Evolutionary conservation across 2,888 invertebrate genomes (phyloP), one percentile per base, ranked within the genome.

Genomic region (Erynnis tages): DNA sequence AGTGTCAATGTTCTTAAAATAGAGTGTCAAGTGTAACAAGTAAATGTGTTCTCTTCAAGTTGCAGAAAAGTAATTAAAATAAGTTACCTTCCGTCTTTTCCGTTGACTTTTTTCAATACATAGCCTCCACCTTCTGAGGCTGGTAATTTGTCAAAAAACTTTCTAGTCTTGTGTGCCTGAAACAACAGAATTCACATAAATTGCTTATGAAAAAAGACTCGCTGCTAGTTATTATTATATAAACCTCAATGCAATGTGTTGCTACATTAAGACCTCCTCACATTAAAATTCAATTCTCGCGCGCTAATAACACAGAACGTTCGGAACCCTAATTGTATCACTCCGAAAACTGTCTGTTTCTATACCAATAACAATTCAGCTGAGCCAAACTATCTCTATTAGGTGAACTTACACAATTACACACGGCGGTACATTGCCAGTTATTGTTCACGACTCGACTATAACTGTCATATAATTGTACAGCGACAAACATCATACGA

Each of bases 121-220:
- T 97, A 98, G 69, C 95, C 94, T 70, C 97, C 97, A 81, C 98
- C 98, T 72, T 94, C 92, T 29, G 96, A 95, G 65, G 85, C 83
- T 46, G 90, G 89, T 76, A 96, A 91, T 91, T 97, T 97, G 84
- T 99, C 98, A 87, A 99, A 99, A 91, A 98, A 99, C 90, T 98
- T 98, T 78, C 97, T 93, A 66, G 97, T 95, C 91, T 99, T 99
- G 79, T 97, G 96, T 68, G 98, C 98, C 91, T 96, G 93, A 30
- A 71, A 75, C 56, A 14, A 57, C 53, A 53, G 45, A 37, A 30
- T 30, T 6, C 6, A 4, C 7, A 35, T 32, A 2, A 14, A 17
- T 4, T 7, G 1, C 3, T 8, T 11, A 16, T n/a, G 10, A 8
- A 17, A 0, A n/a, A 35, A n/a, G n/a, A n/a, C n/a, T n/a, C n/a